These are phyloP conservation scores for Cephus spinipes DNA, from an alignment of 2,888 invertebrate species.

Conservation along the genomic window DNA sequence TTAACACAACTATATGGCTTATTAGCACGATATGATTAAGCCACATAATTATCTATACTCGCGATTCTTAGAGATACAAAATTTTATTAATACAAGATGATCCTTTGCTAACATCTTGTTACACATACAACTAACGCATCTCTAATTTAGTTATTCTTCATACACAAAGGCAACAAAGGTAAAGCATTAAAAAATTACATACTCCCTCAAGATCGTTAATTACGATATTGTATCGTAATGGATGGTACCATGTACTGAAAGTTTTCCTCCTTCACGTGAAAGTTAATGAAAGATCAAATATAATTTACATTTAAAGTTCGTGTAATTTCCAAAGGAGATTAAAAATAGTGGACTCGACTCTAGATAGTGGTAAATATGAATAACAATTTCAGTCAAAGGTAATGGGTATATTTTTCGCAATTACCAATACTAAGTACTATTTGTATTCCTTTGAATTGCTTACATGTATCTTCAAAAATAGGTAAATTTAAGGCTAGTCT, in stretches of 20 bases:
- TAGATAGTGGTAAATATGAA: background rate
- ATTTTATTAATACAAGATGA: too few species aligned
- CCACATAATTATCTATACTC: too few species aligned
- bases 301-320: background rate
- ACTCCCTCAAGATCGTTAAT: constrained; percentile 13
- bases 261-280: constrained; percentile 6
- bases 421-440: too few species aligned
- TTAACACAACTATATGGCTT: too few species aligned
- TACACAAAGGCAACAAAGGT: constrained; percentile 39
- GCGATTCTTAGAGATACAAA: too few species aligned
- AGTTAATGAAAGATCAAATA: background rate
- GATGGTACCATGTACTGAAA: constrained; percentile 15
- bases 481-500: constrained; percentile 41
- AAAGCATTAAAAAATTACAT: constrained; percentile 17
- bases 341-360: background rate
- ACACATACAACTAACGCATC: constrained; percentile 32
- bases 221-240: constrained; percentile 5
- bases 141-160: constrained; percentile 28
- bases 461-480: too few species aligned
- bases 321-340: too few species aligned
- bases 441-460: too few species aligned
- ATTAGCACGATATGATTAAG: too few species aligned
- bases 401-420: too few species aligned
- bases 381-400: too few species aligned
- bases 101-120: constrained; percentile 17